Evolutionary conservation across 2,113 vertebrate genomes (phyloP), one percentile per base, ranked within the genome.

Genomic region (Lasiurus cinereus): DNA sequence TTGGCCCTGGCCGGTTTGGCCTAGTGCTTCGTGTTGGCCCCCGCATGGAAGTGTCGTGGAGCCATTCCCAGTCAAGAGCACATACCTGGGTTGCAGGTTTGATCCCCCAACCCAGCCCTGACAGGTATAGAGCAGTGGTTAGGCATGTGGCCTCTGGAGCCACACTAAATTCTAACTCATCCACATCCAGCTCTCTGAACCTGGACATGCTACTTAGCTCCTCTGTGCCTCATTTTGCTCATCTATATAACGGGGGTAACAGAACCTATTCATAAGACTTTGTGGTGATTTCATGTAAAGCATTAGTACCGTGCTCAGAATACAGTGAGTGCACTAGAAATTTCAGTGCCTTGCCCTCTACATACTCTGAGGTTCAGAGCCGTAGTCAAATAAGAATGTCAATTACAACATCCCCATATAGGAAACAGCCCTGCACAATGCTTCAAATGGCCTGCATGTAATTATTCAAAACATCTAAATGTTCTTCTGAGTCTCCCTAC

Each of bases 111-210:
- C 19, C 54, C 66, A 72, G 48, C 46, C 19, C 64, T 73, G 10
- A 73, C 6, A 43, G 48, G 19, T 27, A 54, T 2, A 46, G 59
- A 10, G 43, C 11, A 10, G 29, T 21, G 13, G 21, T 76, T 29
- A 84, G 50, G 29, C 73, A 93, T 2, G 15, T 21, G 36, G 52
- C 8, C 31, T 59, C 67, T 31, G 19, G 62, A 48, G 74, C 31
- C 92, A 83, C 50, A 78, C 3, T 31, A 24, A 96, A 79, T 67
- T 36, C 80, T 83, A 56, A 59, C 67, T 93, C n/a, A 46, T 6
- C 15, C 22, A 90, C 54, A 52, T 70, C 27, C 21, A 59, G 36
- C 62, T 92, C 85, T 73, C n/a, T 59, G 39, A 80, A 13, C 13
- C 31, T 4, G 10, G 67, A 11, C 43, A 36, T 29, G 31, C 43